Conservation (phyloP, 2,797 vertebrate genomes). For the Peromyscus nudipes region DNA sequence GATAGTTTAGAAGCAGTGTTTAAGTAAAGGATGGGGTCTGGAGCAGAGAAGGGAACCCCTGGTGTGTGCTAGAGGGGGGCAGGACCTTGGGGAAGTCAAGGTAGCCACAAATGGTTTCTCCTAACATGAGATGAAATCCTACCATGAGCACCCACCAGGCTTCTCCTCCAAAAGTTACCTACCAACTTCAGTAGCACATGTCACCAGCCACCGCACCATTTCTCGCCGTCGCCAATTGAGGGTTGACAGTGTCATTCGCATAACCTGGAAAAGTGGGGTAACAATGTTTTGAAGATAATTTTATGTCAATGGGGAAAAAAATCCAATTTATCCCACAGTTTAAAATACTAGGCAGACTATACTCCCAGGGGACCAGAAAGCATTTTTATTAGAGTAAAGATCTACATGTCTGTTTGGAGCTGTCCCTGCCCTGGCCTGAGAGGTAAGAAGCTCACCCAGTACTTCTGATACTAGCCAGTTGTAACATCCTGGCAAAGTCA, state of each 20-base stretch:
- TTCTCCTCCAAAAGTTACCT: constrained; percentile 83
- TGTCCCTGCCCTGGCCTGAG: not conserved
- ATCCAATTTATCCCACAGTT: not conserved
- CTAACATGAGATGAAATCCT: not conserved
- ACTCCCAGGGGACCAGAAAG: not conserved
- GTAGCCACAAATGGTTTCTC: not conserved
- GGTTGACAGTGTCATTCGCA: constrained; percentile 98
- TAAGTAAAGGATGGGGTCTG: not conserved
- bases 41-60: too few relatives aligned
- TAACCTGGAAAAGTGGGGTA: constrained; percentile 91
- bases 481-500: not conserved
- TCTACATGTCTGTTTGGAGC: not conserved
- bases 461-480: not conserved
- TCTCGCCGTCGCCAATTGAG: constrained; percentile 98
- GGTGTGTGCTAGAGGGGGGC: not conserved
- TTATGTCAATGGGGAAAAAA: not conserved
- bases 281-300: constrained; percentile 44
- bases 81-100: not conserved
- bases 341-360: not conserved
- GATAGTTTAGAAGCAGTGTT: not conserved
- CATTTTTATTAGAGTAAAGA: not conserved
- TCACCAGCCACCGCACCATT: constrained; percentile 99
- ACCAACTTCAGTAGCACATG: constrained; percentile 99
- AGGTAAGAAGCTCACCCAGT: not conserved
- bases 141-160: constrained; percentile 9